phyloP scores from a whole-genome alignment of 2,797 vertebrate species.

The Sebastes minor region DNA sequence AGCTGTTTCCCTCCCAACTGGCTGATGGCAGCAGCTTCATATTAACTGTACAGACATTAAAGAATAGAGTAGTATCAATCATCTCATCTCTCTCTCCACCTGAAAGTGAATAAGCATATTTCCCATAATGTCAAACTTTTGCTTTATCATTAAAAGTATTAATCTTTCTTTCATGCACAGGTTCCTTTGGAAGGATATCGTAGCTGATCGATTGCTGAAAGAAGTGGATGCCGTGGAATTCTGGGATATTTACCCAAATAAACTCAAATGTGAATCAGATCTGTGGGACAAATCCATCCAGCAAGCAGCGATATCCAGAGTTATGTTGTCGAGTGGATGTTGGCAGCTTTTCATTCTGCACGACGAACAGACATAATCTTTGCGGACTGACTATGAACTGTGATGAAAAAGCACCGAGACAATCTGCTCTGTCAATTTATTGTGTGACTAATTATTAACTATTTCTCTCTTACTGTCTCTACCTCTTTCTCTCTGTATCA shows the following conservation, averaged over 20 bases:
- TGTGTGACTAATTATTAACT: conserved; percentile 22
- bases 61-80: not conserved
- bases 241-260: conserved; percentile 14
- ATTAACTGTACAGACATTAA: not conserved
- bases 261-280: conserved; percentile 42
- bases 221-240: conserved; percentile 12
- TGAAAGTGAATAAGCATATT: not conserved
- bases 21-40: not conserved
- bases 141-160: not conserved
- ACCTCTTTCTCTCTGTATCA: conserved; percentile 20
- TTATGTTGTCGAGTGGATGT: not conserved
- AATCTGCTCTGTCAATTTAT: conserved; percentile 50
- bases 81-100: not conserved
- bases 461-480: conserved; percentile 21
- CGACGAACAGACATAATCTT: not conserved
- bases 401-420: conserved; percentile 56
- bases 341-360: conserved; percentile 35
- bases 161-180: conserved; percentile 48
- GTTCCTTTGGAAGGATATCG: conserved; percentile 78
- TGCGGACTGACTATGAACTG: conserved; percentile 52
- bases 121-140: not conserved
- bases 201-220: conserved; percentile 46
- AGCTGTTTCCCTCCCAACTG: not conserved
- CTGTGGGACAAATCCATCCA: conserved; percentile 23
- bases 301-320: not conserved